Evolutionary conservation across 2,797 vertebrate genomes (phyloP).

Genomic region (Lepus townsendii): DNA sequence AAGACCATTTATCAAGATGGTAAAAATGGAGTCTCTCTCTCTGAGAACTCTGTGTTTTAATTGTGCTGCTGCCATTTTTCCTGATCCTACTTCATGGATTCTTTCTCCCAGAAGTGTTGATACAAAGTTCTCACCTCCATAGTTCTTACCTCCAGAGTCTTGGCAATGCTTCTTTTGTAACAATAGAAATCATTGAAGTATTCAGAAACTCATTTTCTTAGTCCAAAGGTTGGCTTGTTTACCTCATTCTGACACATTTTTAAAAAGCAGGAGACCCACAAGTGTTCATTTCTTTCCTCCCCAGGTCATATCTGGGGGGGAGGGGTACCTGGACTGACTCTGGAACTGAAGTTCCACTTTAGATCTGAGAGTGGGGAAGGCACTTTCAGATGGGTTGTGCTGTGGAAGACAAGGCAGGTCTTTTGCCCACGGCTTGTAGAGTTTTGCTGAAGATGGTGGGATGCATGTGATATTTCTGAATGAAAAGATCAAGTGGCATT

Average conservation of each 20-base stretch:
- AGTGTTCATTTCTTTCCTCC: conserved; percentile 6
- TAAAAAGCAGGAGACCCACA: conserved; percentile 32
- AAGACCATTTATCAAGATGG: conserved; percentile 87
- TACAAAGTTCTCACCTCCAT: conserved; percentile 72
- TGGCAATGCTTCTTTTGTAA: conserved; percentile 83
- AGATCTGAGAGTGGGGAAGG: not conserved
- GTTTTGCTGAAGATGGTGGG: not conserved
- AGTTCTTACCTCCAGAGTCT: conserved; percentile 74
- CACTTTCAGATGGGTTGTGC: not conserved
- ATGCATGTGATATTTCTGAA: not conserved
- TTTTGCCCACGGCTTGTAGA: not conserved
- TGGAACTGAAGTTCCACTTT: not conserved
- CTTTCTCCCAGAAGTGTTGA: conserved; percentile 83
- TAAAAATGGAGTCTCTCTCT: conserved; percentile 85
- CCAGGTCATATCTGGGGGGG: not conserved
- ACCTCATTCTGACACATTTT: conserved; percentile 66
- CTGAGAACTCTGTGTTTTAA: conserved; percentile 87
- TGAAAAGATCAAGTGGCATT: not conserved
- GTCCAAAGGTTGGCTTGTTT: conserved; percentile 73
- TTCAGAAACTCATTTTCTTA: conserved; percentile 71
- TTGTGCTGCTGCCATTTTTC: conserved; percentile 88
- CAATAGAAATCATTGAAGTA: conserved; percentile 80
- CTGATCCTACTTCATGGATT: conserved; percentile 88
- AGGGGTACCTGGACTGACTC: not conserved
- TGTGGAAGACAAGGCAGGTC: not conserved